A percentile compares a stretch with the other conserved stretches of the same genome.
These are phyloP conservation scores for Enoplosus armatus DNA, from an alignment of 2,797 vertebrate genomes.

Conservation along the genomic window DNA sequence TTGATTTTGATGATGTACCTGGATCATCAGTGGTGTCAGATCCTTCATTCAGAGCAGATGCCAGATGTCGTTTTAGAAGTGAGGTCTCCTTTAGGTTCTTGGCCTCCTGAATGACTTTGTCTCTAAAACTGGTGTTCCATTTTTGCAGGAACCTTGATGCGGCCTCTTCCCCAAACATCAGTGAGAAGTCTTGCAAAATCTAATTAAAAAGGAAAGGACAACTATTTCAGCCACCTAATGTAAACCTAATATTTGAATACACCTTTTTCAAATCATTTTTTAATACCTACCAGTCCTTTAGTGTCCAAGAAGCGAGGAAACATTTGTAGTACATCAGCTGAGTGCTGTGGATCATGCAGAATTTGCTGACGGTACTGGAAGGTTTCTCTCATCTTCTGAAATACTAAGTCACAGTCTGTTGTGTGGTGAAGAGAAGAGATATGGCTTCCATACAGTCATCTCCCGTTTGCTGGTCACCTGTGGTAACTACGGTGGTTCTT, in stretches of 20 bases:
- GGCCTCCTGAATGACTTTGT: slow-evolving; percentile 34
- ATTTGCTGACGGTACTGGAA: slow-evolving; percentile 39
- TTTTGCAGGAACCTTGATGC: slow-evolving; percentile 47
- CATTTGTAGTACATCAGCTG: slow-evolving; percentile 24
- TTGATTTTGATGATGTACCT: slow-evolving; percentile 7
- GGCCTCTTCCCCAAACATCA: slow-evolving; percentile 52
- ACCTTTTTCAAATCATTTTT: neutral
- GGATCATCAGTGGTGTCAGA: slow-evolving; percentile 10
- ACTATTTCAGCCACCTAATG: neutral
- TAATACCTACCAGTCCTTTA: slow-evolving; percentile 33
- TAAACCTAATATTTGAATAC: neutral
- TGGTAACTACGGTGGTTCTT: neutral
- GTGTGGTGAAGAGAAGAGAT: slow-evolving; percentile 43
- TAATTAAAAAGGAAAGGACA: slow-evolving; percentile 10
- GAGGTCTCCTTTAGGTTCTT: neutral
- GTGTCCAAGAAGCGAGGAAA: slow-evolving; percentile 41
- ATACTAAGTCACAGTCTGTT: slow-evolving; percentile 10
- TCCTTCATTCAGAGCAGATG: slow-evolving; percentile 2
- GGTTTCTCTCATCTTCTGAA: slow-evolving; percentile 50
- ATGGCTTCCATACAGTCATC: slow-evolving; percentile 42
- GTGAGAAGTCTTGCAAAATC: slow-evolving; percentile 49
- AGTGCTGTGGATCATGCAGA: slow-evolving; percentile 24
- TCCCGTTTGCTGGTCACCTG: slow-evolving; percentile 23
- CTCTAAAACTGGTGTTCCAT: slow-evolving; percentile 40
- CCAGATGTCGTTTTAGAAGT: neutral